These are phyloP conservation scores for Rhinogobio ventralis DNA, from an alignment of 2,797 vertebrate genomes.

Conservation along the genomic window DNA sequence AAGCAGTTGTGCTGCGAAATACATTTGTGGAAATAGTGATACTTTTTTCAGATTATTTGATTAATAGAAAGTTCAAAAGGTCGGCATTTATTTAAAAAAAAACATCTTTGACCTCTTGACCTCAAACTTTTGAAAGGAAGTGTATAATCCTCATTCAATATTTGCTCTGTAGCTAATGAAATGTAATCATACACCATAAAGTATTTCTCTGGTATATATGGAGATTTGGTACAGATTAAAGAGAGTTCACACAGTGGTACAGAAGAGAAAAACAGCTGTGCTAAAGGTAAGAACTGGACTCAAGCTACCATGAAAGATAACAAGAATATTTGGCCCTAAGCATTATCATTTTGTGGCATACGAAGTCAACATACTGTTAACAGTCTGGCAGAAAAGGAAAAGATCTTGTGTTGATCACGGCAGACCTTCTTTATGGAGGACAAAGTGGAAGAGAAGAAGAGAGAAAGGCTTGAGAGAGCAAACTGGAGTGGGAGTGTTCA, in stretches of 20 bases:
- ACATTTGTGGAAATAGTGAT: not conserved
- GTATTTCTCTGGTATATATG: not conserved
- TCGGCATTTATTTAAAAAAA: not conserved
- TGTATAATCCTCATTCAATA: not conserved
- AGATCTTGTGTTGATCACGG: not conserved
- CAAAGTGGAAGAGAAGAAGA: slow-evolving; percentile 23
- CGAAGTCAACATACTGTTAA: not conserved
- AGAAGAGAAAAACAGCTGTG: not conserved
- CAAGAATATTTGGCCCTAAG: slow-evolving; percentile 19
- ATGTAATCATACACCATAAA: not conserved
- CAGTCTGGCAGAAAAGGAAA: slow-evolving; percentile 26
- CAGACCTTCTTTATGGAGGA: not conserved
- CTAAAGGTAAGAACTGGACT: not conserved
- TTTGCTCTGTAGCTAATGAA: not conserved
- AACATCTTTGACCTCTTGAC: not conserved
- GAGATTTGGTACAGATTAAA: slow-evolving; percentile 4
- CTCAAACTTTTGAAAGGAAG: not conserved
- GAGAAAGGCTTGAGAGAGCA: slow-evolving; percentile 26
- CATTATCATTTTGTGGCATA: slow-evolving; percentile 2
- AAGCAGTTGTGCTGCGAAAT: not conserved
- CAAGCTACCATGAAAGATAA: slow-evolving; percentile 6
- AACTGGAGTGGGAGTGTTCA: slow-evolving; percentile 10
- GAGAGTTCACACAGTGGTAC: not conserved
- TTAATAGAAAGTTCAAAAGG: not conserved
- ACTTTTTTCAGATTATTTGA: no score